Base-by-base conservation (phyloP, 2,888 invertebrate species). In the Formica aserva region DNA sequence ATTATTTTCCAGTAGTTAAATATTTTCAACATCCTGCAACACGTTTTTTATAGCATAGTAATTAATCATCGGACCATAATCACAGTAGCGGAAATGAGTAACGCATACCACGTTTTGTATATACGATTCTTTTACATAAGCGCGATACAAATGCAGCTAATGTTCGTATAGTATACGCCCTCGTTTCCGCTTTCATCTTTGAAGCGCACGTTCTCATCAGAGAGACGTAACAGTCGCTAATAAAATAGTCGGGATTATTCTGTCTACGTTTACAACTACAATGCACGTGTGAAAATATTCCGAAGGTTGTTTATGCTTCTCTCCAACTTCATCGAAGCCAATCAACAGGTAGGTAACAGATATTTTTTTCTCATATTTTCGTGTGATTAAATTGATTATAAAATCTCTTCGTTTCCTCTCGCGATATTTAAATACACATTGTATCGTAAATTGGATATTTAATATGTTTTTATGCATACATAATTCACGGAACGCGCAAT, bases 111-210 rank as follows among this genome's bases (percentile, higher is more conserved):
- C 32, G 6, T 6, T 6, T 32, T 60, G 35, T 71, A 15, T 3
- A 45, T n/a, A 29, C 11, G 57, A 57, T 69, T 69, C 63, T 71
- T 78, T 78, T 71, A 78, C 71, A 45, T 71, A 78, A 78, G 71
- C 71, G 35, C 63, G n/a, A 52, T 48, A 77, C 38, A n/a, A 67
- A 38, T 67, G 38, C 22, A 66, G 63, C 52, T 48, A 62, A 41
- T 66, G 66, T 35, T 60, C 29, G 45, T 72, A 38, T 22, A 22
- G 13, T 35, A 13, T 57, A 66, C 66, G 57, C 13, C 57, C 45
- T 45, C 66, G 57, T 67, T 76, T 60, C 82, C 82, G 66, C 48
- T 77, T 82, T 65, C 66, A 60, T 76, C 67, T 63, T 77, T 48
- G 11, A 76, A 15, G n/a, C 45, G 66, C 74, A 52, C 38, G 45